Evolutionary conservation across 2,797 vertebrate genomes (phyloP).

Genomic region (Sebastes trivittatus): DNA sequence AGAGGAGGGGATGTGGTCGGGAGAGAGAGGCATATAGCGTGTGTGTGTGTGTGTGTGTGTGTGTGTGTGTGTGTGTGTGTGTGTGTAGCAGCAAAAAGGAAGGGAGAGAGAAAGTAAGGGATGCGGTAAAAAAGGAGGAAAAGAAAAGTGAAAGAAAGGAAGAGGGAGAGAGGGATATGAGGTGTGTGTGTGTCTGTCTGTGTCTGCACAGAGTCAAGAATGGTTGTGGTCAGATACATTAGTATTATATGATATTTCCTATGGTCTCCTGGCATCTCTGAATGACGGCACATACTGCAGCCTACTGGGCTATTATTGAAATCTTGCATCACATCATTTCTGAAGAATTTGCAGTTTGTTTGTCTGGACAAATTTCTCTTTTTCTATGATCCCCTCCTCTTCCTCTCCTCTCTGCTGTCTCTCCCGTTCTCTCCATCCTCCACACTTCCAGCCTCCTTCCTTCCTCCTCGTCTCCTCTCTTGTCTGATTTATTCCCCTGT

Average conservation of each 20-base stretch:
- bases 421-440: constrained; percentile 44
- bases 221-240: constrained; percentile 81
- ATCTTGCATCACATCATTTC: constrained; percentile 77
- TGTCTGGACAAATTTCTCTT: constrained; percentile 56
- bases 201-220: constrained; percentile 66
- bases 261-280: constrained; percentile 76
- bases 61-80: constrained; percentile 12
- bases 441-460: constrained; percentile 55
- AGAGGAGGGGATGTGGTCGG: constrained; percentile 82
- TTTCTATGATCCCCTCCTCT: constrained; percentile 37
- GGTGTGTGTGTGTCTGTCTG: constrained; percentile 40
- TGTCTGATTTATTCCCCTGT: constrained; percentile 74
- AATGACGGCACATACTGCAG: constrained; percentile 75
- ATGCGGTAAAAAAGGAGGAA: constrained; percentile 64
- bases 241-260: constrained; percentile 84
- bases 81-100: constrained; percentile 44
- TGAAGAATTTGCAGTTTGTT: constrained; percentile 74
- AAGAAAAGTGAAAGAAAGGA: constrained; percentile 49
- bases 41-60: constrained; percentile 28
- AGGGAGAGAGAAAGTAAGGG: constrained; percentile 54
- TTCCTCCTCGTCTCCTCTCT: constrained; percentile 56
- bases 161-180: constrained; percentile 34
- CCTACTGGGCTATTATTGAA: constrained; percentile 72
- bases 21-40: constrained; percentile 34
- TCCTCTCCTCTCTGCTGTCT: constrained; percentile 1